phyloP scores from a whole-genome alignment of 2,888 invertebrate genomes.

The Eledone cirrhosa region DNA sequence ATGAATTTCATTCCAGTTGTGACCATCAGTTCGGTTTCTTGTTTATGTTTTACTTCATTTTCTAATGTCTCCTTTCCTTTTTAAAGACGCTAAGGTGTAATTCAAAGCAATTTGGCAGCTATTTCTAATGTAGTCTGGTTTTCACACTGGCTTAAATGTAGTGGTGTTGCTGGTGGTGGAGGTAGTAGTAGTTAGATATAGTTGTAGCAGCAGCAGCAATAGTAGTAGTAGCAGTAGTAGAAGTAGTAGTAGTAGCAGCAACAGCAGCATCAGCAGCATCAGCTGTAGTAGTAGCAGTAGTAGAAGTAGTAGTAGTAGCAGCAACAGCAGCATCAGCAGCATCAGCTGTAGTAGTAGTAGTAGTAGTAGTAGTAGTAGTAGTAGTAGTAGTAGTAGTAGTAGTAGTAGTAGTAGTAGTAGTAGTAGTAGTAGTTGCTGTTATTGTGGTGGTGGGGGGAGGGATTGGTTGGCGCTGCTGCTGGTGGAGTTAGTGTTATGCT shows the following conservation, averaged over 20 bases:
- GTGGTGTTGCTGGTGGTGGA: not conserved
- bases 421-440: not conserved
- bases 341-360: not conserved
- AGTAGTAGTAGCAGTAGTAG: not conserved
- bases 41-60: too few relatives aligned
- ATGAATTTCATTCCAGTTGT: too few relatives aligned
- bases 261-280: not conserved
- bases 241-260: not conserved
- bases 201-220: not conserved
- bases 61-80: too few relatives aligned
- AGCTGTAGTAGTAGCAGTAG: not conserved
- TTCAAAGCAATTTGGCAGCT: too few relatives aligned
- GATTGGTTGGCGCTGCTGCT: too few relatives aligned
- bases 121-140: too few relatives aligned
- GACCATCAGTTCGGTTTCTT: too few relatives aligned
- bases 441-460: not conserved
- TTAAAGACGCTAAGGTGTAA: too few relatives aligned
- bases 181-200: not conserved
- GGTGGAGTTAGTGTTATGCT: too few relatives aligned
- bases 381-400: constrained; percentile 6
- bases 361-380: constrained; percentile 6
- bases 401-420: constrained; percentile 2
- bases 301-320: not conserved
- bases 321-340: not conserved
- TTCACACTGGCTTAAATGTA: too few relatives aligned